phyloP scores from a whole-genome alignment of 2,888 invertebrate species.

The Eristalis tenax region DNA sequence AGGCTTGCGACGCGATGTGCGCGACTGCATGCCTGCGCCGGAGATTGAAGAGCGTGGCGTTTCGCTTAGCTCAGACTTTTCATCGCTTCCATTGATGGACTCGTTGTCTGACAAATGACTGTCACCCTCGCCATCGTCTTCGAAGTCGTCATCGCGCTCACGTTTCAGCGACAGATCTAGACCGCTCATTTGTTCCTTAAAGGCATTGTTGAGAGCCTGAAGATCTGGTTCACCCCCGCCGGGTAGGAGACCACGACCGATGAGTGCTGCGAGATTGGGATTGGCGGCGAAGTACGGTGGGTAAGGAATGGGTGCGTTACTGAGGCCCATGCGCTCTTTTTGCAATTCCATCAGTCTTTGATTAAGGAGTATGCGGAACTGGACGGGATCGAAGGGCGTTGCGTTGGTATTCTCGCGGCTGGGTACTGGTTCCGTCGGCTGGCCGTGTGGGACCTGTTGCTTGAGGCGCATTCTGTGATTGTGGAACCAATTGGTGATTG shows the following conservation, averaged over 20 bases:
- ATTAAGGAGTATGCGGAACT: conserved; percentile 93
- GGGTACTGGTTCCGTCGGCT: conserved; percentile 87
- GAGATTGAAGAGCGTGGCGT: conserved; percentile 74
- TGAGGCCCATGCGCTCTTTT: conserved; percentile 91
- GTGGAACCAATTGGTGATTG: conserved; percentile 99
- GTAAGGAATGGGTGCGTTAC: conserved; percentile 89
- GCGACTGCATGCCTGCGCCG: conserved; percentile 75
- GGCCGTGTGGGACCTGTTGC: conserved; percentile 91
- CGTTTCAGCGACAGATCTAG: conserved; percentile 92
- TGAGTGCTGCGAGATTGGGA: conserved; percentile 88
- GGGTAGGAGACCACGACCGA: conserved; percentile 86
- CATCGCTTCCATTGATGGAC: conserved; percentile 75
- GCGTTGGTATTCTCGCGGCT: conserved; percentile 86
- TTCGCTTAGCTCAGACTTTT: conserved; percentile 73
- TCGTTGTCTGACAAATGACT: conserved; percentile 79
- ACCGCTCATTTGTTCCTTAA: conserved; percentile 91
- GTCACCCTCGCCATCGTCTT: conserved; percentile 87
- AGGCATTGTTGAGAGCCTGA: conserved; percentile 83
- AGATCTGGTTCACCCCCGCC: conserved; percentile 83
- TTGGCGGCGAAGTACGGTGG: conserved; percentile 90
- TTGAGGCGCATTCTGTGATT: conserved; percentile 99
- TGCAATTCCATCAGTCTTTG: conserved; percentile 94
- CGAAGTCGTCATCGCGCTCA: conserved; percentile 83
- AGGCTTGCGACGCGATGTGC: conserved; percentile 92
- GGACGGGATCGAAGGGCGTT: conserved; percentile 94